Percentiles rank a stretch among this genome's conserved stretches.
These are phyloP conservation scores for Empidonax traillii DNA, from an alignment of 2,113 vertebrate species.

Conservation along the genomic window DNA sequence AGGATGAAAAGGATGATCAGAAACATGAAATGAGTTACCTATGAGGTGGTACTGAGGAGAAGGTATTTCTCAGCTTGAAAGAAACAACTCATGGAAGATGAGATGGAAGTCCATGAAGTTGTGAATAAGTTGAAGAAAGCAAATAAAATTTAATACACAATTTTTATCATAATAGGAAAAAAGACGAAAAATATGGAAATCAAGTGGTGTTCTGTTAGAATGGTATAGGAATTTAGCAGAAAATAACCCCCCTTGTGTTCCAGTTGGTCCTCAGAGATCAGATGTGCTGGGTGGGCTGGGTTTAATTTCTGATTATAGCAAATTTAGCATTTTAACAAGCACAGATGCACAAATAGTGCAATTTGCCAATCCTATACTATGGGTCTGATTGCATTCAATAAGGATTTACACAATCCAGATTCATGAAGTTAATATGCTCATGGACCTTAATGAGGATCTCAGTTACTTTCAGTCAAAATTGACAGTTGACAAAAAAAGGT, in stretches of 20 bases:
- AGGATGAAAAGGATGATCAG: neutral
- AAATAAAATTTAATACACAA: neutral
- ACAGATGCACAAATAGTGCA: neutral
- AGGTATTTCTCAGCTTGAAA: neutral
- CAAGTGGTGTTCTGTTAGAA: neutral
- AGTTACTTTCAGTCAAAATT: neutral
- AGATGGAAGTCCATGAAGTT: neutral
- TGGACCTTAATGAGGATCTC: neutral
- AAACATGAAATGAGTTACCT: neutral
- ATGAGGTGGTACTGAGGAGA: neutral
- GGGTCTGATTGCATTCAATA: neutral
- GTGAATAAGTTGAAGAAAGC: neutral
- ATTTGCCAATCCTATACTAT: neutral
- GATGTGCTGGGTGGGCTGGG: neutral
- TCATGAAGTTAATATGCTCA: neutral
- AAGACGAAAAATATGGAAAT: neutral
- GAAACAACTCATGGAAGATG: neutral
- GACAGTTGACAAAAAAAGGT: neutral
- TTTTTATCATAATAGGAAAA: neutral
- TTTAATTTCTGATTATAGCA: neutral
- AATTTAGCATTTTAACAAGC: neutral
- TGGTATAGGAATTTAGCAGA: neutral
- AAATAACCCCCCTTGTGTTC: neutral
- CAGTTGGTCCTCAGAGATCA: accelerated
- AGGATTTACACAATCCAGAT: neutral